phyloP scores from a whole-genome alignment of 2,888 invertebrate species.

The Gortyna flavago region DNA sequence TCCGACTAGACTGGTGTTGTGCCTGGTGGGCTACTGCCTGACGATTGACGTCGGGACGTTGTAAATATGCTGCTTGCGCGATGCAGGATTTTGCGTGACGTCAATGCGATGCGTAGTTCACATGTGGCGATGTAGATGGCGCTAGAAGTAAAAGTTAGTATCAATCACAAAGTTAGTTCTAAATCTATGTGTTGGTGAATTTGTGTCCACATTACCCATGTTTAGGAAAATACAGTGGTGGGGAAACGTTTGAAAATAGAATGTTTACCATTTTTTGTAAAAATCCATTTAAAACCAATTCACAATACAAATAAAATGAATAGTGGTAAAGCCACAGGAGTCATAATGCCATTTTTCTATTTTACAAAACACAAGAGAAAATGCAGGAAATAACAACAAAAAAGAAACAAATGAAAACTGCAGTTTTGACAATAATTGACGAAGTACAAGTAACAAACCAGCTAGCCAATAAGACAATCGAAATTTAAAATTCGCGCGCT shows the following conservation, averaged over 20 bases:
- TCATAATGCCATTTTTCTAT: neutral
- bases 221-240: neutral
- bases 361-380: neutral
- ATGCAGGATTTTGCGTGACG: neutral
- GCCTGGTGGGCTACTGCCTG: neutral
- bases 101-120: neutral
- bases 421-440: conserved; percentile 3
- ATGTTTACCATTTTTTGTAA: neutral
- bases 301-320: neutral
- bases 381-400: neutral
- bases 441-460: conserved; percentile 10
- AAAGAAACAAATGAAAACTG: neutral
- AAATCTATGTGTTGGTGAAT: neutral
- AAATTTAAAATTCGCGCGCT: conserved; percentile 52
- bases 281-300: neutral
- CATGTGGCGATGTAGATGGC: too few species aligned
- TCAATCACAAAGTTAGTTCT: neutral
- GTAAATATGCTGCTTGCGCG: neutral
- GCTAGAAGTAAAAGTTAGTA: neutral
- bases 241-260: neutral
- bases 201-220: neutral
- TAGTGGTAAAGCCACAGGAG: neutral
- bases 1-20: neutral
- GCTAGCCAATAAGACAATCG: conserved; percentile 38
- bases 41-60: neutral